Evolutionary conservation across 2,888 invertebrate genomes (phyloP).

Genomic region (Xylota sylvarum): DNA sequence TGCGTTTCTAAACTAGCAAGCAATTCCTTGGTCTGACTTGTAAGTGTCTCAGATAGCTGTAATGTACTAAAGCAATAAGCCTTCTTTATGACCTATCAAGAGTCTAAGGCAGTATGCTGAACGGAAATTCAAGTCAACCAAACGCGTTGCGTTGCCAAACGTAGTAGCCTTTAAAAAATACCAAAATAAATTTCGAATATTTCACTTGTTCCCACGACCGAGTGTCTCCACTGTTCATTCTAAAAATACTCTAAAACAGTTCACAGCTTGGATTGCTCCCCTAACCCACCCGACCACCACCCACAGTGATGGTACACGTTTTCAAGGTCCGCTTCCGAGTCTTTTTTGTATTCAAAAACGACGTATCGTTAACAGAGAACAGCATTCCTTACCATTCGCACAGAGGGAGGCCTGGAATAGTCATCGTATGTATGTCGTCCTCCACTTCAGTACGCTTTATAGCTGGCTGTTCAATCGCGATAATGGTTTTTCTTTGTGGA

Average conservation of each 20-base stretch:
- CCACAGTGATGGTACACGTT: constrained; percentile 1
- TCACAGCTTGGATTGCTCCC: neutral
- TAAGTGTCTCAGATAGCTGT: too few species aligned
- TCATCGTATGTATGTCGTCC: neutral
- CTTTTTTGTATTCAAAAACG: constrained; percentile 10
- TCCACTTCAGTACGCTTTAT: constrained; percentile 1
- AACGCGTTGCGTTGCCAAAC: too few species aligned
- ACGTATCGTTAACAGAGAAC: constrained; percentile 7
- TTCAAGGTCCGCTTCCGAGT: constrained; percentile 18
- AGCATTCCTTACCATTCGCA: neutral
- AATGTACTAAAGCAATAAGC: too few species aligned
- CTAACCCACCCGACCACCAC: neutral
- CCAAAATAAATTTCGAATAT: too few species aligned
- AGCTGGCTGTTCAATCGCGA: constrained; percentile 34
- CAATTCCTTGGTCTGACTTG: too few species aligned
- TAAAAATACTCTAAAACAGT: neutral
- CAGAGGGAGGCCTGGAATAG: neutral
- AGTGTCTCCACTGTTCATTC: neutral
- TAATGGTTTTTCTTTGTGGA: constrained; percentile 31
- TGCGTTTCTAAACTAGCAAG: too few species aligned
- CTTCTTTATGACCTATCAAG: too few species aligned
- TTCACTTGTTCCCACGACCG: neutral
- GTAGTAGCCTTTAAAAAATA: too few species aligned
- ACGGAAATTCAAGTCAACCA: too few species aligned
- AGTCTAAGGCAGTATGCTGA: too few species aligned